Conservation (phyloP, 2,888 invertebrate genomes). For the Drosophila ustulata region DNA sequence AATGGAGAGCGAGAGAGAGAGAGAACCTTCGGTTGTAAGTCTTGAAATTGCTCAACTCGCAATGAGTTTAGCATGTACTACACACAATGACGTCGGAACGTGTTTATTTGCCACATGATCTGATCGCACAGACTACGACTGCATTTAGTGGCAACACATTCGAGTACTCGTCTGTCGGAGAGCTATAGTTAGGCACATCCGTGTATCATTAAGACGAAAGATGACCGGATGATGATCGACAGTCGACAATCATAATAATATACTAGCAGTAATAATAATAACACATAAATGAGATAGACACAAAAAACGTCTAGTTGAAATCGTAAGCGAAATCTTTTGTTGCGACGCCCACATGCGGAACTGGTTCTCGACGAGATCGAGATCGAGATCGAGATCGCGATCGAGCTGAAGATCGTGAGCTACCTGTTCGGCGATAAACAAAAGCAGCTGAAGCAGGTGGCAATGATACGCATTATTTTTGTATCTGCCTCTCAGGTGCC, state of each 20-base stretch:
- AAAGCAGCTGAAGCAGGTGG: slow-evolving; percentile 24
- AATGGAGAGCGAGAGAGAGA: slow-evolving; percentile 32
- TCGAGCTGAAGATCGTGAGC: background rate
- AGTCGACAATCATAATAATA: slow-evolving; percentile 3
- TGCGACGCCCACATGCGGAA: slow-evolving; percentile 46
- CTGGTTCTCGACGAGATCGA: slow-evolving; percentile 14
- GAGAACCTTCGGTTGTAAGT: slow-evolving; percentile 42
- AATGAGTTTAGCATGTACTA: slow-evolving; percentile 16
- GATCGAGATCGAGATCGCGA: background rate
- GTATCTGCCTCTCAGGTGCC: background rate
- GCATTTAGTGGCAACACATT: background rate
- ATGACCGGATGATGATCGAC: slow-evolving; percentile 57
- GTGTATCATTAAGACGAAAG: slow-evolving; percentile 46
- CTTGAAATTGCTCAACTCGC: slow-evolving; percentile 25
- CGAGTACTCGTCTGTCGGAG: slow-evolving; percentile 18
- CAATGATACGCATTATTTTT: slow-evolving; percentile 18
- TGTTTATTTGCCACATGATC: slow-evolving; percentile 46
- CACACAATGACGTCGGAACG: slow-evolving; percentile 36
- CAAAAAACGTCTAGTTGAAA: slow-evolving; percentile 18
- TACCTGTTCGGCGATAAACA: slow-evolving; percentile 4
- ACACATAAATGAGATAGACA: slow-evolving; percentile 2
- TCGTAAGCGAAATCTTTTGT: slow-evolving; percentile 21
- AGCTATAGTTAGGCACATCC: slow-evolving; percentile 47
- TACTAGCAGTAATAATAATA: slow-evolving; percentile 4
- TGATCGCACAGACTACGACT: slow-evolving; percentile 22